A percentile compares a stretch with the other conserved stretches of the same genome.
Conservation (phyloP, 2,888 invertebrate genomes). For the Adelognathus sp. region DNA sequence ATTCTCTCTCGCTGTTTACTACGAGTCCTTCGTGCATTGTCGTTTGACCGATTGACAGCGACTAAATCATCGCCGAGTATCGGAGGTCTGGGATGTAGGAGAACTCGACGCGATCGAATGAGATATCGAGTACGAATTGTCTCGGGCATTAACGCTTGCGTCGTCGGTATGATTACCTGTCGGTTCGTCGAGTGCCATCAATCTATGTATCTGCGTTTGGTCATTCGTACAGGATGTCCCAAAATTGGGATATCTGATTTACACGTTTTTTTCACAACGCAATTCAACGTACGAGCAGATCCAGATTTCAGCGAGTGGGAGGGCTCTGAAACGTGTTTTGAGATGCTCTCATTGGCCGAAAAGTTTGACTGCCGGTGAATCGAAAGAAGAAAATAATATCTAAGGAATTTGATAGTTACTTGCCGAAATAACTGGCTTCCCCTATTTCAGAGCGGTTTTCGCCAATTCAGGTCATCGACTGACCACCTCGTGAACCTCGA, state of each 20-base stretch:
- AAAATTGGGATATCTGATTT: neutral
- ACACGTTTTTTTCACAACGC: neutral
- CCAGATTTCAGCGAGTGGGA: neutral
- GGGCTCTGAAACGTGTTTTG: neutral
- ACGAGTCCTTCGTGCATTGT: constrained; percentile 31
- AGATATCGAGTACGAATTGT: constrained; percentile 48
- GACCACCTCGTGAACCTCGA: no score
- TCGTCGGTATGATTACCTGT: constrained; percentile 34
- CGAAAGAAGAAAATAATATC: neutral
- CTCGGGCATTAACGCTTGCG: constrained; percentile 24
- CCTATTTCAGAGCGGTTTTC: neutral
- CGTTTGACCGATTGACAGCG: constrained; percentile 50
- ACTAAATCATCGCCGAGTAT: constrained; percentile 46
- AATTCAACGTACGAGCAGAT: neutral
- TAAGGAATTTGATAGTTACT: neutral
- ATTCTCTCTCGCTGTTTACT: constrained; percentile 16
- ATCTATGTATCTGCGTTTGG: neutral
- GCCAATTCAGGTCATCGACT: no score
- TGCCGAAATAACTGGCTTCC: no score
- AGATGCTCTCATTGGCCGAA: neutral
- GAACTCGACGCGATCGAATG: constrained; percentile 1
- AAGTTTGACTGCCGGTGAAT: neutral
- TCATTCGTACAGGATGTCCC: neutral
- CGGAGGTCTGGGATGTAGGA: neutral
- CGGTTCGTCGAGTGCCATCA: neutral